Percentiles rank a stretch among this genome's conserved stretches.
phyloP scores from a whole-genome alignment of 2,113 vertebrate species.

The Todiramphus chloris region DNA sequence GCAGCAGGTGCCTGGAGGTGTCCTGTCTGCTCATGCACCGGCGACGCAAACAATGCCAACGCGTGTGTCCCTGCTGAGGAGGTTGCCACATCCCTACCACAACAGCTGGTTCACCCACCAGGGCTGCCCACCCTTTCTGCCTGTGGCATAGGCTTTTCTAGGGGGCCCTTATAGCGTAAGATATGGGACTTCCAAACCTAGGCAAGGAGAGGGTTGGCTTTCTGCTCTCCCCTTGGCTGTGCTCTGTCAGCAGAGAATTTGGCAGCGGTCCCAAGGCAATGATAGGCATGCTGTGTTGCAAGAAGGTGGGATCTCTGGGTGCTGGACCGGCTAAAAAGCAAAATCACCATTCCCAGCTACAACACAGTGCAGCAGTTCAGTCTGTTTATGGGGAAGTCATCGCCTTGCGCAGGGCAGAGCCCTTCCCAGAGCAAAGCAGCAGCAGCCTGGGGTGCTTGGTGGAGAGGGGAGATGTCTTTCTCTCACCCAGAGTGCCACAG shows the following conservation, averaged over 20 bases:
- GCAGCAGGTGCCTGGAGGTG: background rate
- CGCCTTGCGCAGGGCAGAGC: background rate
- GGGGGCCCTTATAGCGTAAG: fast-evolving
- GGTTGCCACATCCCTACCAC: background rate
- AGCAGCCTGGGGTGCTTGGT: background rate
- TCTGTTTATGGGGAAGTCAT: background rate
- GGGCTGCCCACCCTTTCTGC: background rate
- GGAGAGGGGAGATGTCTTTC: background rate
- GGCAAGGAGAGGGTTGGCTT: background rate
- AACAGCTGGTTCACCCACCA: background rate
- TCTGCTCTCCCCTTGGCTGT: background rate
- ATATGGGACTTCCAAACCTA: background rate
- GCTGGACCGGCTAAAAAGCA: background rate
- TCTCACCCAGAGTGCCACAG: background rate
- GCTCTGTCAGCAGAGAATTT: background rate
- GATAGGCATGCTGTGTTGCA: fast-evolving
- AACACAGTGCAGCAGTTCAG: background rate
- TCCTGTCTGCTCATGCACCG: background rate
- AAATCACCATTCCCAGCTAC: background rate
- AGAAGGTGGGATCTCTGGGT: background rate
- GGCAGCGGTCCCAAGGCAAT: background rate
- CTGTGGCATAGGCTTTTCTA: background rate
- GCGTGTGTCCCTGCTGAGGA: fast-evolving
- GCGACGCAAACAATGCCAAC: background rate
- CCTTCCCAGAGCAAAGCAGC: background rate